phyloP scores from a whole-genome alignment of 2,113 vertebrate genomes.

The Percopsis transmontana region DNA sequence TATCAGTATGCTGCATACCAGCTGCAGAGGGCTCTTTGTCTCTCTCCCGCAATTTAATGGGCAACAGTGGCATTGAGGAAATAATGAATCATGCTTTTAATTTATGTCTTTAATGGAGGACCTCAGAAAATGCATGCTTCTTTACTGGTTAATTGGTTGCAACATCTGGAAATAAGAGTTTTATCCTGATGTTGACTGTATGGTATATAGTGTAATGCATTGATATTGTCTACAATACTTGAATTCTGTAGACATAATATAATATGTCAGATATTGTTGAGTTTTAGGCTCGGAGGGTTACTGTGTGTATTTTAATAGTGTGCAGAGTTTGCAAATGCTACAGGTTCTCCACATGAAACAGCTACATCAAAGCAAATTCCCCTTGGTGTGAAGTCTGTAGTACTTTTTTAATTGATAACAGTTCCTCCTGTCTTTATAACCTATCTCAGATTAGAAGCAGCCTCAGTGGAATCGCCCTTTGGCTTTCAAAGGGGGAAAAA shows the following conservation, averaged over 20 bases:
- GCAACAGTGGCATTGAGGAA: slow-evolving; percentile 69
- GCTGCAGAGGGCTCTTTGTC: slow-evolving; percentile 53
- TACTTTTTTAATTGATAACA: slow-evolving; percentile 68
- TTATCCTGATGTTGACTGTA: slow-evolving; percentile 41
- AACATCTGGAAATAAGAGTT: slow-evolving; percentile 19
- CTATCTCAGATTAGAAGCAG: slow-evolving; percentile 56
- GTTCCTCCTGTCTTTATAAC: slow-evolving; percentile 58
- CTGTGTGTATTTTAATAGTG: slow-evolving; percentile 28
- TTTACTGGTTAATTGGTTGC: slow-evolving; percentile 60
- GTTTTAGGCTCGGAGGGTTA: slow-evolving; percentile 19
- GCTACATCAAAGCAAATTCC: slow-evolving; percentile 57
- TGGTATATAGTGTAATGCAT: slow-evolving; percentile 15
- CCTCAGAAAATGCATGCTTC: slow-evolving; percentile 55
- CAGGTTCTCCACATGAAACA: slow-evolving; percentile 30
- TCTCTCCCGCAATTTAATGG: slow-evolving; percentile 56
- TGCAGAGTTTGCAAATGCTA: slow-evolving; percentile 7
- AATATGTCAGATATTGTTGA: background rate
- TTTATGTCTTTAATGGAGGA: slow-evolving; percentile 66
- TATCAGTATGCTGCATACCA: slow-evolving; percentile 59
- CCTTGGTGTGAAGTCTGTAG: slow-evolving; percentile 65
- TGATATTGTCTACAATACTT: slow-evolving; percentile 1
- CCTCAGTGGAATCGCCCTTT: slow-evolving; percentile 54
- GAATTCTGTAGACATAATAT: slow-evolving; percentile 1
- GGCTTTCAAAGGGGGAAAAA: slow-evolving; percentile 63
- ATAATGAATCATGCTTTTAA: slow-evolving; percentile 75